A percentile compares a stretch with the other conserved stretches of the same genome.
Evolutionary conservation across 2,888 invertebrate genomes (phyloP).

Genomic region (Trichopoda pennipes): DNA sequence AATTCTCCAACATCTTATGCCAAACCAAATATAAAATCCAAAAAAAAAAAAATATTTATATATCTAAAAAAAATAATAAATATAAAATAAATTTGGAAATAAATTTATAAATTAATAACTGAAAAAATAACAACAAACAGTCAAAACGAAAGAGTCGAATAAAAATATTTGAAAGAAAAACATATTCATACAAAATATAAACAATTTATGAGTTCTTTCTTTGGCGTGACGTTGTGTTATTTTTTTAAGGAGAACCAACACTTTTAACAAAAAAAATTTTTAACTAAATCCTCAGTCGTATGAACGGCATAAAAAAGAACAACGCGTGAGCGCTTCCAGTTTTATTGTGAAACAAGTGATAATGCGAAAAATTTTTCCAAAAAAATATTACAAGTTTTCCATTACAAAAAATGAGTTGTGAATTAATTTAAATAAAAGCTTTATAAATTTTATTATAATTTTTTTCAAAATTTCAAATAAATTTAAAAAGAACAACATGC

Average conservation of each 20-base stretch:
- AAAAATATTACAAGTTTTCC: slow-evolving; percentile 39
- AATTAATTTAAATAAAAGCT: slow-evolving; percentile 33
- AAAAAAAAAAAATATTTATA: slow-evolving; percentile 52
- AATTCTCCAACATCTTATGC: slow-evolving; percentile 51
- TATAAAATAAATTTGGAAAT: slow-evolving; percentile 47
- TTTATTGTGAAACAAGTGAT: slow-evolving; percentile 42
- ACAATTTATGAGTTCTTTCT: slow-evolving; percentile 45
- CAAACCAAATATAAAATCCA: slow-evolving; percentile 43
- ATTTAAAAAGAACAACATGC: not conserved
- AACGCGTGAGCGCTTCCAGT: slow-evolving; percentile 58
- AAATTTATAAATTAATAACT: slow-evolving; percentile 48
- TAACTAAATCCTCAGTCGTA: slow-evolving; percentile 60
- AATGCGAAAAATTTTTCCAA: slow-evolving; percentile 42
- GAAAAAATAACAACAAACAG: slow-evolving; percentile 44
- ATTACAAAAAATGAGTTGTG: slow-evolving; percentile 53
- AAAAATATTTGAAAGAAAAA: slow-evolving; percentile 29
- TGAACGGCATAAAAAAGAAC: slow-evolving; percentile 58
- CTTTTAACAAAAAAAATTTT: slow-evolving; percentile 59
- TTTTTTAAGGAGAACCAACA: slow-evolving; percentile 59
- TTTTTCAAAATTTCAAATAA: slow-evolving; percentile 38
- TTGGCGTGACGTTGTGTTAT: slow-evolving; percentile 37
- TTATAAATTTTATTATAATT: slow-evolving; percentile 37
- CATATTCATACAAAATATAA: slow-evolving; percentile 31
- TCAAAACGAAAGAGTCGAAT: slow-evolving; percentile 33
- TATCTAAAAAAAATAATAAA: slow-evolving; percentile 37